Conservation (phyloP, 1,140 invertebrate species). For the Drosophila yakuba region DNA sequence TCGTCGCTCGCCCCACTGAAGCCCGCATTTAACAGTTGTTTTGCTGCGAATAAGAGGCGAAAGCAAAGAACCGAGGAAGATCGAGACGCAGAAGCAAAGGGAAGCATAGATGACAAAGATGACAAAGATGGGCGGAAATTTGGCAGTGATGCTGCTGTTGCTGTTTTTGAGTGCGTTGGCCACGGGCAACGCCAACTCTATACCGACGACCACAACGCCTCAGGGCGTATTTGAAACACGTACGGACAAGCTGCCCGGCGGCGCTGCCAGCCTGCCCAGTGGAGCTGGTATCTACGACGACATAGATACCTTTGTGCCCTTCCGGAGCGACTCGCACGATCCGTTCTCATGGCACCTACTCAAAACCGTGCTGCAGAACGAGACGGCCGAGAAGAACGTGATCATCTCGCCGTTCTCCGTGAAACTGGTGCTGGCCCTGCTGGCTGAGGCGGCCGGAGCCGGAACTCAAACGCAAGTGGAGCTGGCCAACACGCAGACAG, state of each 20-base stretch:
- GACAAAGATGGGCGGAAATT: constrained; percentile 51
- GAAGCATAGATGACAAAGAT: constrained; percentile 27
- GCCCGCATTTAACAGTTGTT: constrained; percentile 50
- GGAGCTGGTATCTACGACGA: constrained; percentile 70
- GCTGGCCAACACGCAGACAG: constrained; percentile 85
- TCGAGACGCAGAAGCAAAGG: constrained; percentile 27
- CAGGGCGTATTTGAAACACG: constrained; percentile 69
- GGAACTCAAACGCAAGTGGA: constrained; percentile 88
- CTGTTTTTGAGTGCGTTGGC: constrained; percentile 13
- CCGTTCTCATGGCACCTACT: constrained; percentile 88
- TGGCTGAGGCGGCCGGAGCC: constrained; percentile 89
- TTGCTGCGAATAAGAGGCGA: constrained; percentile 34
- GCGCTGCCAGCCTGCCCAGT: not conserved
- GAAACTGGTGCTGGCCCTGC: constrained; percentile 89
- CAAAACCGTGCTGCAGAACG: constrained; percentile 83
- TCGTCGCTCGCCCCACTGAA: constrained; percentile 4
- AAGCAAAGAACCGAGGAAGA: constrained; percentile 33
- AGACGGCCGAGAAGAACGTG: constrained; percentile 86
- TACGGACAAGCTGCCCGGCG: constrained; percentile 51
- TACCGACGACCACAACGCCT: constrained; percentile 66
- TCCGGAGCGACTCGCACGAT: constrained; percentile 85
- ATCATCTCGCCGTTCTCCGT: constrained; percentile 93
- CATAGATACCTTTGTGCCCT: constrained; percentile 86
- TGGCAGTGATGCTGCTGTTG: constrained; percentile 34
- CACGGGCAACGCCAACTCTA: constrained; percentile 49